Evolutionary conservation across 2,797 vertebrate genomes (phyloP).

Genomic region (Gymnothorax javanicus): DNA sequence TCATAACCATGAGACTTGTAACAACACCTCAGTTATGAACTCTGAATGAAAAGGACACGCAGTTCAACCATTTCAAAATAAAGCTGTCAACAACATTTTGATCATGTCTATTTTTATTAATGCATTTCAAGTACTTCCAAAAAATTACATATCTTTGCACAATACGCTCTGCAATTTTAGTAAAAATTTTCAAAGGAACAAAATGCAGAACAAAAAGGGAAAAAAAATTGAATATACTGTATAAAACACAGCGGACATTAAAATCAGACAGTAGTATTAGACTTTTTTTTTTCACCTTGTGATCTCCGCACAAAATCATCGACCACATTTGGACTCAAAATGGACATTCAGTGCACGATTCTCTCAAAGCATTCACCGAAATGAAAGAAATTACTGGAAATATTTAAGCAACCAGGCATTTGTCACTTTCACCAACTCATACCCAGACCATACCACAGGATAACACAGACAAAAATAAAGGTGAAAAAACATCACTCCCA

Average conservation of each 20-base stretch:
- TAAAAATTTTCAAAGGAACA: constrained; percentile 99
- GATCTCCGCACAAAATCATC: constrained; percentile 80
- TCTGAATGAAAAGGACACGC: background rate
- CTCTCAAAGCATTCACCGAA: constrained; percentile 90
- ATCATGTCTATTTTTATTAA: constrained; percentile 99
- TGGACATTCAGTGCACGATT: constrained; percentile 96
- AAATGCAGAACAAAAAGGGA: constrained; percentile 62
- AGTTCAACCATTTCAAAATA: constrained; percentile 25
- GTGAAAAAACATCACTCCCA: constrained; percentile 77
- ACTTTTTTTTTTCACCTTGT: constrained; percentile 78
- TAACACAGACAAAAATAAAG: constrained; percentile 79
- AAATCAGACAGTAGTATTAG: constrained; percentile 95
- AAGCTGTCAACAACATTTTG: constrained; percentile 76
- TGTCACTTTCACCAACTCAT: constrained; percentile 64
- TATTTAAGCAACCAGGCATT: constrained; percentile 73
- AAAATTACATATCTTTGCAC: constrained; percentile 97
- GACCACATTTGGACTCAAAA: constrained; percentile 91
- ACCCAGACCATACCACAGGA: constrained; percentile 90
- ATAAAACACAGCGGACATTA: constrained; percentile 99
- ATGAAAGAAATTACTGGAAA: constrained; percentile 78
- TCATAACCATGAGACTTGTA: too few species aligned
- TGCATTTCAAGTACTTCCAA: constrained; percentile 99
- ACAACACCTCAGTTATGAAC: background rate
- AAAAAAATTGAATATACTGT: constrained; percentile 88
- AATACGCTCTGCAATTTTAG: constrained; percentile 98